These are phyloP conservation scores for Halictus ligatus DNA, from an alignment of 2,888 invertebrate species.

Conservation along the genomic window DNA sequence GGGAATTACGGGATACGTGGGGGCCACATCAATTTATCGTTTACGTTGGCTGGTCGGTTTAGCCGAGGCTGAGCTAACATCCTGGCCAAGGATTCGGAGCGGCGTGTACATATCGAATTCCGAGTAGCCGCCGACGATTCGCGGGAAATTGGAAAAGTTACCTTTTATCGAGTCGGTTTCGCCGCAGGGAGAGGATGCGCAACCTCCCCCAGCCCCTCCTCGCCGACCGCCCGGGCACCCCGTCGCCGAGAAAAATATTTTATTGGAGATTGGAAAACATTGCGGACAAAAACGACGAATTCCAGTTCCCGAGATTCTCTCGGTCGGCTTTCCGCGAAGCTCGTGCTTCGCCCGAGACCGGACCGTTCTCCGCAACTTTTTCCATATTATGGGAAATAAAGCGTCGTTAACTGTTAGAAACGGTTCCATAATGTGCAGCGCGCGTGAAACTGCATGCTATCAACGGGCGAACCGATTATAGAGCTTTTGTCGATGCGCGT, in stretches of 20 bases:
- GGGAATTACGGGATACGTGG: slow-evolving; percentile 5
- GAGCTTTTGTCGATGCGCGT: background rate
- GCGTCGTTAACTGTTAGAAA: background rate
- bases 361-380: background rate
- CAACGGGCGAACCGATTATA: background rate
- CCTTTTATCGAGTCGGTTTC: slow-evolving; percentile 54
- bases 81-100: slow-evolving; percentile 43
- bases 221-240: too few species aligned
- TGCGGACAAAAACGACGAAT: slow-evolving; percentile 15
- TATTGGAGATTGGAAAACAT: slow-evolving; percentile 62
- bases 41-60: background rate
- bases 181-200: slow-evolving; percentile 4
- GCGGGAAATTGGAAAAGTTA: slow-evolving; percentile 72
- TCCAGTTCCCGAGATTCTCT: background rate
- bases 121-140: slow-evolving; percentile 50
- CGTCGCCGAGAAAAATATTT: slow-evolving; percentile 58
- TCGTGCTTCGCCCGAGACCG: background rate
- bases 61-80: slow-evolving; percentile 16
- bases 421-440: background rate
- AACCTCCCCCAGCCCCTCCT: too few species aligned
- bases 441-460: background rate
- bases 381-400: background rate
- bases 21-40: slow-evolving; percentile 27
- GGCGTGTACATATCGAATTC: slow-evolving; percentile 57
- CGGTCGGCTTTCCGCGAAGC: background rate